phyloP scores from a whole-genome alignment of 2,797 vertebrate genomes.

The Hippopotamyrus pictus region DNA sequence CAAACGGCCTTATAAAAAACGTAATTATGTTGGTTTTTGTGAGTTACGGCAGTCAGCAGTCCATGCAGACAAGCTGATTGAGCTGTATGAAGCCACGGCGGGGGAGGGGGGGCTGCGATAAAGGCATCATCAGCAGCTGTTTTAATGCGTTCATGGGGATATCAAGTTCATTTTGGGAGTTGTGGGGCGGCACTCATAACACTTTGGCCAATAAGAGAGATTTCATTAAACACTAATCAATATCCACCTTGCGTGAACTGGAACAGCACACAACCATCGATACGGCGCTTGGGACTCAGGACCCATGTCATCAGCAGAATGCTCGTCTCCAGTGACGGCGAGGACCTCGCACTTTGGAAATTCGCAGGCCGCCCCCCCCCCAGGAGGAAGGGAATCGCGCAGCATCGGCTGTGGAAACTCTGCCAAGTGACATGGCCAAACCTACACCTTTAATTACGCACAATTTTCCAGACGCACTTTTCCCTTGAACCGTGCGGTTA shows the following conservation, averaged over 20 bases:
- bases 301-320: background rate
- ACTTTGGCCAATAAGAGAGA: background rate
- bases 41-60: background rate
- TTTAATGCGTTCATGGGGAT: slow-evolving; percentile 8
- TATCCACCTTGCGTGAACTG: background rate
- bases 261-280: background rate
- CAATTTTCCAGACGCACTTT: slow-evolving; percentile 16
- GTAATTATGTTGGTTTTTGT: background rate
- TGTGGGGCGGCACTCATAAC: background rate
- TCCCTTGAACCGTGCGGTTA: slow-evolving; percentile 29
- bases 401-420: background rate
- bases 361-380: background rate
- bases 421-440: background rate
- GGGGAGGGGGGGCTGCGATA: background rate
- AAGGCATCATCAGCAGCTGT: background rate
- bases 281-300: background rate
- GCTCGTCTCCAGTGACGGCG: background rate
- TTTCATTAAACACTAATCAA: slow-evolving; percentile 13
- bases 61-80: background rate
- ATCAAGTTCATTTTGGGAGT: background rate
- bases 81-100: background rate
- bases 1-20: background rate
- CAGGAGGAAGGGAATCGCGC: background rate
- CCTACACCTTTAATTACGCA: background rate
- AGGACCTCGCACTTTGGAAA: background rate